phyloP scores from a whole-genome alignment of 2,113 vertebrate species.

The Blennius ocellaris region DNA sequence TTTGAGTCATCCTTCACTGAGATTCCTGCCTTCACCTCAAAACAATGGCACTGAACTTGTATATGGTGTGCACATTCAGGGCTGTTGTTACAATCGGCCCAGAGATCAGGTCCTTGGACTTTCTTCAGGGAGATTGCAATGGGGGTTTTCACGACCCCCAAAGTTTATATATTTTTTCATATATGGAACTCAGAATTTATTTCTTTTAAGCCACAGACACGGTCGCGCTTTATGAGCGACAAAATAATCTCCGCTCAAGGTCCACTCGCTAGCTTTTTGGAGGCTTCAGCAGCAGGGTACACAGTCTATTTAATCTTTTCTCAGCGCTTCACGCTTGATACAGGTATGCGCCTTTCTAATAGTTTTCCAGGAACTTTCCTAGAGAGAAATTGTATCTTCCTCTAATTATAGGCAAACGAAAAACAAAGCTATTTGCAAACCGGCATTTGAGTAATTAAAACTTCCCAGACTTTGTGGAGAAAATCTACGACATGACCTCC shows the following conservation, averaged over 20 bases:
- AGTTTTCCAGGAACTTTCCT: neutral
- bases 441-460: too few relatives aligned
- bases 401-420: neutral
- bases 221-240: neutral
- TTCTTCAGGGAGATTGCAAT: constrained; percentile 2
- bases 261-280: neutral
- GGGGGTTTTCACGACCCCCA: constrained; percentile 1
- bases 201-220: constrained; percentile 2
- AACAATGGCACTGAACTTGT: neutral
- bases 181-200: neutral
- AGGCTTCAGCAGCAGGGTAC: neutral
- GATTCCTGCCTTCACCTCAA: neutral
- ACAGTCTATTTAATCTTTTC: neutral
- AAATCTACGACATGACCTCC: too few relatives aligned
- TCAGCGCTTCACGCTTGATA: neutral
- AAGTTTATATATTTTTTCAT: neutral
- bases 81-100: neutral
- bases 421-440: neutral
- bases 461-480: too few relatives aligned
- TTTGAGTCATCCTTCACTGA: constrained; percentile 6
- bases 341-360: neutral
- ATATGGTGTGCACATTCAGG: constrained; percentile 20
- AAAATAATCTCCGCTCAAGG: neutral
- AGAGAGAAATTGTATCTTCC: neutral
- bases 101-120: constrained; percentile 3